phyloP scores from a whole-genome alignment of 2,888 invertebrate species.

The Bellardia bayeri region DNA sequence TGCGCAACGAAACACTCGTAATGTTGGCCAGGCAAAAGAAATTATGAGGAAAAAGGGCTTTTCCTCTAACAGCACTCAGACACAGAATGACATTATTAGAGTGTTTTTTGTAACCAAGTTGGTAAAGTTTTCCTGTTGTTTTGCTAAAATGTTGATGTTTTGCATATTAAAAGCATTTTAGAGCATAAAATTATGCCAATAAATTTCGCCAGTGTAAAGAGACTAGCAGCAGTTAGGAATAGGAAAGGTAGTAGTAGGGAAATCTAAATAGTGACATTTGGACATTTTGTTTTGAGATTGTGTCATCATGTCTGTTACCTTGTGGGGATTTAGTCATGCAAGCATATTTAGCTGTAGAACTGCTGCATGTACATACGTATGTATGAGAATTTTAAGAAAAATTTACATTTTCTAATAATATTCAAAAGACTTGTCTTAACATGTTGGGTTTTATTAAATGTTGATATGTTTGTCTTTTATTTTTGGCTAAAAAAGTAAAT shows the following conservation, averaged over 20 bases:
- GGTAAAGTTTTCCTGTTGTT: constrained; percentile 56
- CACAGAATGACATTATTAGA: constrained; percentile 37
- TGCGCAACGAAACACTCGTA: constrained; percentile 56
- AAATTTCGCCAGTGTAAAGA: background rate
- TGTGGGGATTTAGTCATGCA: constrained; percentile 46
- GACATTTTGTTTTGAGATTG: constrained; percentile 4
- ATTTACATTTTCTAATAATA: constrained; percentile 33
- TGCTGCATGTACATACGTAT: too few species aligned
- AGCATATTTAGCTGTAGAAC: constrained; percentile 37
- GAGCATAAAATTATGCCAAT: constrained; percentile 22
- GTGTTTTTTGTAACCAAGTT: background rate
- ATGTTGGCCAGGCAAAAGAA: constrained; percentile 40
- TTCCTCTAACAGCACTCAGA: constrained; percentile 9
- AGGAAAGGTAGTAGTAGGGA: background rate
- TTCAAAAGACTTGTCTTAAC: constrained; percentile 48
- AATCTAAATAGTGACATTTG: constrained; percentile 27
- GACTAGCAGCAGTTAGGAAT: background rate
- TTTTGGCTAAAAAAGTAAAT: constrained; percentile 22
- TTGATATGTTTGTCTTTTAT: background rate
- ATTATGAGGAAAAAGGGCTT: constrained; percentile 52
- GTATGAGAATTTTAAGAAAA: too few species aligned
- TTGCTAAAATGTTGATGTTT: constrained; percentile 42
- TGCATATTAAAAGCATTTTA: constrained; percentile 66
- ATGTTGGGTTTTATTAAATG: constrained; percentile 39
- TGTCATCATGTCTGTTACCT: constrained; percentile 20